A percentile compares a stretch with the other conserved stretches of the same genome.
These are phyloP conservation scores for Apostichopus parvimensis DNA, from an alignment of 35 echinoderm and acorn worm genomes.

Conservation along the genomic window DNA sequence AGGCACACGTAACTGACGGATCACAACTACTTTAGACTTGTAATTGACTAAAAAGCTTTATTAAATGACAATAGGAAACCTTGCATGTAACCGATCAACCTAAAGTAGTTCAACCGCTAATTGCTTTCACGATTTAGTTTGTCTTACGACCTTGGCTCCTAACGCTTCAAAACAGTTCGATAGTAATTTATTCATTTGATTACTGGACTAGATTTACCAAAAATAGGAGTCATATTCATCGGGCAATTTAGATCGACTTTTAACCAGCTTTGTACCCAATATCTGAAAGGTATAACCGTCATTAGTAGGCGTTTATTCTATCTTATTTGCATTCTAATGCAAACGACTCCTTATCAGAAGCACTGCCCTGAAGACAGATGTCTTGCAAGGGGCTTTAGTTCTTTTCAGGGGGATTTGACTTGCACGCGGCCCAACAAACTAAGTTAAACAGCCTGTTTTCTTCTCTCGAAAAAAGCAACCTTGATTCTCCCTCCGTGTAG, in stretches of 20 bases:
- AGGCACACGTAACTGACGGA: slow-evolving; percentile 37
- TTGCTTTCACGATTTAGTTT: slow-evolving; percentile 51
- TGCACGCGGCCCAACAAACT: background rate
- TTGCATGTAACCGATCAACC: slow-evolving; percentile 47
- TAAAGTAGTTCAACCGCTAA: slow-evolving; percentile 47
- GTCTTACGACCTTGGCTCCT: slow-evolving; percentile 46
- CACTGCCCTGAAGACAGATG: slow-evolving; percentile 35
- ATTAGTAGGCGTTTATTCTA: slow-evolving; percentile 38
- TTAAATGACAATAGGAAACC: slow-evolving; percentile 44
- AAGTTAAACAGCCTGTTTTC: background rate
- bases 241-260: slow-evolving; percentile 45
- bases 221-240: slow-evolving; percentile 18
- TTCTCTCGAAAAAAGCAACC: background rate
- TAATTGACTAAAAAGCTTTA: slow-evolving; percentile 56
- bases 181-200: slow-evolving; percentile 60
- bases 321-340: slow-evolving; percentile 41
- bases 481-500: background rate
- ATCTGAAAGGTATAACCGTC: slow-evolving; percentile 28
- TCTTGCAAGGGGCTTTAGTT: slow-evolving; percentile 16
- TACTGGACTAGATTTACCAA: slow-evolving; percentile 41
- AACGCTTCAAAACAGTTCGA: slow-evolving; percentile 9
- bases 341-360: slow-evolving; percentile 36
- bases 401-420: slow-evolving; percentile 3
- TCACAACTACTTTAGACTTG: slow-evolving; percentile 3
- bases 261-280: slow-evolving; percentile 29